Conservation (phyloP, 2,797 vertebrate species). For the Pachyuromys duprasi region DNA sequence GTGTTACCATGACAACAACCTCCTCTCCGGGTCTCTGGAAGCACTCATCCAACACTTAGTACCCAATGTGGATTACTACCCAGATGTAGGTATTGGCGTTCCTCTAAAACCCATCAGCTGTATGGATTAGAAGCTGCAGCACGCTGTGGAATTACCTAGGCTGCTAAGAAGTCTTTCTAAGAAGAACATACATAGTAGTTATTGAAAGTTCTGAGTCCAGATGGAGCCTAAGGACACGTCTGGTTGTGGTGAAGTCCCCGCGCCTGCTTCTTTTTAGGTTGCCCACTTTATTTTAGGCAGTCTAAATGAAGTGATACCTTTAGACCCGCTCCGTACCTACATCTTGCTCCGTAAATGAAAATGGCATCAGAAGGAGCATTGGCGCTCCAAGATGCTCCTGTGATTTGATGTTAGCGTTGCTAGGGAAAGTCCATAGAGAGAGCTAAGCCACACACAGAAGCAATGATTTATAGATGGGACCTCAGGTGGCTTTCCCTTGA, state of each 20-base stretch:
- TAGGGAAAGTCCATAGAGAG: neutral
- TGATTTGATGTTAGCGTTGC: neutral
- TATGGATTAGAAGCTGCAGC: neutral
- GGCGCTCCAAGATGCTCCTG: neutral
- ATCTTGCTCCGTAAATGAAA: neutral
- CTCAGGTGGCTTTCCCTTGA: neutral
- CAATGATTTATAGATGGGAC: neutral
- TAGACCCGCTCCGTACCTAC: neutral
- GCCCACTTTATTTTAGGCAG: neutral
- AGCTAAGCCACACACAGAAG: neutral
- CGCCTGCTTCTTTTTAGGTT: neutral
- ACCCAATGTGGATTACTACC: constrained; percentile 95
- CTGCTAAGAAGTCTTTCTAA: neutral
- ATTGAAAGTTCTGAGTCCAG: neutral
- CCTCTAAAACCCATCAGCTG: neutral
- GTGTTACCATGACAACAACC: constrained; percentile 94
- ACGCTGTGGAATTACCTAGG: neutral
- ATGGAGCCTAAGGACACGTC: neutral
- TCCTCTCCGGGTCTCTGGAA: constrained; percentile 96
- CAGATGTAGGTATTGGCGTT: constrained; percentile 91
- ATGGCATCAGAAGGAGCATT: neutral
- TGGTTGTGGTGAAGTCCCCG: neutral
- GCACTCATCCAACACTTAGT: constrained; percentile 96
- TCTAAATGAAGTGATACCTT: neutral
- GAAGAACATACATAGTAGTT: neutral